Conservation (phyloP, 2,113 vertebrate genomes). For the Aplodontia rufa region DNA sequence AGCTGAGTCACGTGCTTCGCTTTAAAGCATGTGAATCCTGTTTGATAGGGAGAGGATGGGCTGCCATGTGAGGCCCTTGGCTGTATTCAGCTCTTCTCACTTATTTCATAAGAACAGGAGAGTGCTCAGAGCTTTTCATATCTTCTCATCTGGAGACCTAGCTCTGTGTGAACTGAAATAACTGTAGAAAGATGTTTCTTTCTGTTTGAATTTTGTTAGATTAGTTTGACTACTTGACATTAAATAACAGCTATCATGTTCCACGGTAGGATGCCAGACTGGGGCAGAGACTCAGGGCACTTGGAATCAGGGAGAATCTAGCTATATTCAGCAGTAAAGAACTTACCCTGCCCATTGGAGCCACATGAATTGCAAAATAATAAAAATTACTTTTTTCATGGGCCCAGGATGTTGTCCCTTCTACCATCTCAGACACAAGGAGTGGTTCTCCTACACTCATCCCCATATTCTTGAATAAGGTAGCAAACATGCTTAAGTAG, state of each 20-base stretch:
- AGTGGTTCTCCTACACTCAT: neutral
- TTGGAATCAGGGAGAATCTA: neutral
- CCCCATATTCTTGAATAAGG: neutral
- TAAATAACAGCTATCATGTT: neutral
- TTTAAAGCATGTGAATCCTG: conserved; percentile 1
- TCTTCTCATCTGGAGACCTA: neutral
- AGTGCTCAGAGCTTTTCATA: neutral
- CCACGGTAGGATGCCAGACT: neutral
- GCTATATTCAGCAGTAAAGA: neutral
- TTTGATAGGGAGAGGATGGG: neutral
- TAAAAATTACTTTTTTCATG: neutral
- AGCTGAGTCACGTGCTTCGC: neutral
- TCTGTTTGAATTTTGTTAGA: neutral
- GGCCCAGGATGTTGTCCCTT: neutral
- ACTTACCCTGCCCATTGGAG: neutral
- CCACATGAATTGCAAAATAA: neutral
- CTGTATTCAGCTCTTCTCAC: neutral
- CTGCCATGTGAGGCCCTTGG: neutral
- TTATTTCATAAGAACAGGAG: neutral
- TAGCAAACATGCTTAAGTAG: conserved; percentile 5
- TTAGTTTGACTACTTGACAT: conserved; percentile 7
- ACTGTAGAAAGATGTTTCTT: neutral
- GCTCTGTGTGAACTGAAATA: conserved; percentile 20
- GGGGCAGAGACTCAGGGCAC: neutral
- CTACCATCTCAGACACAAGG: neutral